phyloP scores from a whole-genome alignment of 2,888 invertebrate species.

The Scaptodrosophila latifasciaeformis region DNA sequence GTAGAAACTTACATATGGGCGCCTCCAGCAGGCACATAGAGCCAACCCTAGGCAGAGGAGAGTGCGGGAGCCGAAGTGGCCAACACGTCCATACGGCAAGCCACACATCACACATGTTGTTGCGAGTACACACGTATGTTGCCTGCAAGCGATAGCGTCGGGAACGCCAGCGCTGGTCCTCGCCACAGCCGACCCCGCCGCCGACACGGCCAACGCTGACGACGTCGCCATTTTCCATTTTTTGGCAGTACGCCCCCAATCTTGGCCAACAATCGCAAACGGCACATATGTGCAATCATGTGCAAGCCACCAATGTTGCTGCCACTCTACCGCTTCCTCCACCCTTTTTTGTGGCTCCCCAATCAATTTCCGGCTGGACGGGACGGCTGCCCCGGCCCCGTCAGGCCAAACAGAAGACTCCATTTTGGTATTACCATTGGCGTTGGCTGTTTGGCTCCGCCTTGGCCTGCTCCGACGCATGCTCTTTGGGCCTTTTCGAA shows the following conservation, averaged over 20 bases:
- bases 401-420: constrained; percentile 50
- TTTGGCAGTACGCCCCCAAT: constrained; percentile 34
- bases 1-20: constrained; percentile 73
- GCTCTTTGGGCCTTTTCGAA: constrained; percentile 46
- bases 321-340: neutral
- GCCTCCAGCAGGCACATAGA: constrained; percentile 57
- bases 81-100: constrained; percentile 74
- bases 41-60: neutral
- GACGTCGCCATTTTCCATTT: constrained; percentile 31
- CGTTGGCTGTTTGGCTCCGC: constrained; percentile 39
- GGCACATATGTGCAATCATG: constrained; percentile 71
- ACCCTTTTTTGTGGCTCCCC: constrained; percentile 36
- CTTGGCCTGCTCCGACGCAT: constrained; percentile 42
- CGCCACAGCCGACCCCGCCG: constrained; percentile 14
- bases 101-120: constrained; percentile 76
- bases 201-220: constrained; percentile 10
- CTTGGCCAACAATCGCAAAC: constrained; percentile 60
- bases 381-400: constrained; percentile 4
- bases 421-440: constrained; percentile 74
- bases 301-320: constrained; percentile 29
- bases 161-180: too few species aligned
- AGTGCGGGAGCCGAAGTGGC: constrained; percentile 18
- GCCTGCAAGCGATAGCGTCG: constrained; percentile 73
- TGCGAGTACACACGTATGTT: constrained; percentile 73
- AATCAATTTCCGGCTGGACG: constrained; percentile 54